Evolutionary conservation across 1,140 invertebrate species (phyloP).

Genomic region (Zaprionus ornatus): DNA sequence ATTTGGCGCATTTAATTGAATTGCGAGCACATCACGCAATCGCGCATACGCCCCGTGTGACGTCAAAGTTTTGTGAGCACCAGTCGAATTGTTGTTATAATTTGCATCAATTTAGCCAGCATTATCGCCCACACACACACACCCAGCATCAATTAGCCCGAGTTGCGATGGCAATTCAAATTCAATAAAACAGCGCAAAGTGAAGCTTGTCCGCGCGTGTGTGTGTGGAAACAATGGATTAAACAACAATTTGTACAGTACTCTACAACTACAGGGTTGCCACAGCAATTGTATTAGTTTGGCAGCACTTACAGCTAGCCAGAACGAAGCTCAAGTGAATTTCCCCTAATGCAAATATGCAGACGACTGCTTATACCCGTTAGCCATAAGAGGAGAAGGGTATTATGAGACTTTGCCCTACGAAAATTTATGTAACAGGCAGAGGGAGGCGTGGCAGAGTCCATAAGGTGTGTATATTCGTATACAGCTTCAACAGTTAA

Average conservation of each 20-base stretch:
- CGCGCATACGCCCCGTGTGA: constrained; percentile 59
- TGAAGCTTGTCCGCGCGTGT: neutral
- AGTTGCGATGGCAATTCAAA: constrained; percentile 3
- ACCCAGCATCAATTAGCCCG: constrained; percentile 49
- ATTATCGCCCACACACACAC: constrained; percentile 56
- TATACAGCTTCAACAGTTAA: too few species aligned
- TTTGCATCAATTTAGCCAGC: constrained; percentile 61
- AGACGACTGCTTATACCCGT: constrained; percentile 28
- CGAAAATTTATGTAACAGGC: too few species aligned
- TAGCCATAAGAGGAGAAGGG: too few species aligned
- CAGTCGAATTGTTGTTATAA: constrained; percentile 56
- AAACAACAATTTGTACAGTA: neutral
- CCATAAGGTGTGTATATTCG: too few species aligned
- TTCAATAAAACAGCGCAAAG: neutral
- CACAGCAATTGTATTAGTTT: neutral
- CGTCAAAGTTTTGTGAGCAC: constrained; percentile 23
- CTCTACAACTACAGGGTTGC: neutral
- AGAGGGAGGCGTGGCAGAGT: too few species aligned
- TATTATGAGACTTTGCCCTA: too few species aligned
- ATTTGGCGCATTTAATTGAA: constrained; percentile 68
- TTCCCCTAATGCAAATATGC: constrained; percentile 8
- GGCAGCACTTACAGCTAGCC: neutral
- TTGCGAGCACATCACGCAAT: constrained; percentile 59
- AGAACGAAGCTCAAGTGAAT: neutral
- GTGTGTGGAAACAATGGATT: neutral